Evolutionary conservation across 2,888 invertebrate species (phyloP).

Genomic region (Biston stratarius): DNA sequence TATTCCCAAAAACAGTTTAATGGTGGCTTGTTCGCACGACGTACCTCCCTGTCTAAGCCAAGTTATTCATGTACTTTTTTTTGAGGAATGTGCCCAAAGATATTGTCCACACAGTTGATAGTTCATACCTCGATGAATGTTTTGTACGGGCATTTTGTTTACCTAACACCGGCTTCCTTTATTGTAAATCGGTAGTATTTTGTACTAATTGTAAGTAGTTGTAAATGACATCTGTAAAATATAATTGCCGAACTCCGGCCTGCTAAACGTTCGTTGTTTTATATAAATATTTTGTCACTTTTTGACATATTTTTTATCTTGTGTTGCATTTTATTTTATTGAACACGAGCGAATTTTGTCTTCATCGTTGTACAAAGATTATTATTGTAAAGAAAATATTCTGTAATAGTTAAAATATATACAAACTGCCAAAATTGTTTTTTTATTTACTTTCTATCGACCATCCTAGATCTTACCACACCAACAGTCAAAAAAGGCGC

Average conservation of each 20-base stretch:
- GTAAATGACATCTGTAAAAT: slow-evolving; percentile 53
- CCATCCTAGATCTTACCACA: too few species aligned
- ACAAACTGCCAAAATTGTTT: slow-evolving; percentile 77
- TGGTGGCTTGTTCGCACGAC: background rate
- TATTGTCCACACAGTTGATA: too few species aligned
- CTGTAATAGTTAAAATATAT: slow-evolving; percentile 80
- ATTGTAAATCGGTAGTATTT: slow-evolving; percentile 14
- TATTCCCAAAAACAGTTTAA: background rate
- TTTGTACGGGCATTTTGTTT: background rate
- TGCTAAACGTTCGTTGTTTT: slow-evolving; percentile 53
- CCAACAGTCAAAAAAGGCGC: too few species aligned
- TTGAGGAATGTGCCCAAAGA: background rate
- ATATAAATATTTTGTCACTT: slow-evolving; percentile 66
- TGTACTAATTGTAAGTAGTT: slow-evolving; percentile 40
- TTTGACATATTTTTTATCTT: slow-evolving; percentile 64
- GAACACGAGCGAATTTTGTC: slow-evolving; percentile 73
- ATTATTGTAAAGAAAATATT: slow-evolving; percentile 78
- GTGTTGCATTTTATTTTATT: slow-evolving; percentile 82
- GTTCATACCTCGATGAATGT: background rate
- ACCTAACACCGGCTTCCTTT: background rate
- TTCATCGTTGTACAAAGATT: slow-evolving; percentile 78
- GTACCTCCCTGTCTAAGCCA: too few species aligned
- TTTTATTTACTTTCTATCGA: slow-evolving; percentile 46
- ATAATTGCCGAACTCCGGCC: slow-evolving; percentile 50
- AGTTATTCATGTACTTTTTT: too few species aligned